Evolutionary conservation across 2,113 vertebrate genomes (phyloP), one percentile per base, ranked within the genome.

Genomic region (Pelecanus crispus): DNA sequence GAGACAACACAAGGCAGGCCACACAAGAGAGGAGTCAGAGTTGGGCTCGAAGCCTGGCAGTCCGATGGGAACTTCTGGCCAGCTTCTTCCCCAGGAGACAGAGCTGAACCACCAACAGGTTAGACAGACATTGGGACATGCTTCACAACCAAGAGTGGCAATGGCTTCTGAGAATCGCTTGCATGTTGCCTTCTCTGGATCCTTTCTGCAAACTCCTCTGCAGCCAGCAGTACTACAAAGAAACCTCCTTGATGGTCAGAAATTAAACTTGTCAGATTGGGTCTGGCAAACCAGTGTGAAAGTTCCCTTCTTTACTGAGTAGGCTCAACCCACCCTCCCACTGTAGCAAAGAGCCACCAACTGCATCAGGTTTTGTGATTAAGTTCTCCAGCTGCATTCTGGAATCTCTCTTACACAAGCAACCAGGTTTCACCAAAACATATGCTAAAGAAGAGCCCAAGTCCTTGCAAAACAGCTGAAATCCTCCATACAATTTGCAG

Each of bases 121-220:
- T 4, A 53, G 50, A 62, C 31, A 82, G 62, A n/a, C n/a, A 45
- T 16, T 2, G 1, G 47, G 61, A 68, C 32, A 8, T 0, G 16
- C 47, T 50, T 68, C 74, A 29, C 24, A 68, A 31, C 16, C 32
- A 29, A 42, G 53, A 67, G 25, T 7, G 13, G 29, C 8, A 6
- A 56, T 2, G 8, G 36, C 52, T 50, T 53, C 58, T 0, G 0
- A 59, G 45, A 34, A 25, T 8, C 1, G 0, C 38, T 66, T 29
- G 29, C 13, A 53, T 0, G 0, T 18, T 59, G 38, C 34, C 50
- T 78, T 44, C 65, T 83, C 44, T 9, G 83, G 71, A 58, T n/a
- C 56, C 50, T 26, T 71, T 28, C 85, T 59, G 52, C 45, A 53
- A 47, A 40, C n/a, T 50, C 44, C 36, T 42, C 32, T 20, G 29